phyloP scores from a whole-genome alignment of 2,113 vertebrate genomes.

The Calypte anna region DNA sequence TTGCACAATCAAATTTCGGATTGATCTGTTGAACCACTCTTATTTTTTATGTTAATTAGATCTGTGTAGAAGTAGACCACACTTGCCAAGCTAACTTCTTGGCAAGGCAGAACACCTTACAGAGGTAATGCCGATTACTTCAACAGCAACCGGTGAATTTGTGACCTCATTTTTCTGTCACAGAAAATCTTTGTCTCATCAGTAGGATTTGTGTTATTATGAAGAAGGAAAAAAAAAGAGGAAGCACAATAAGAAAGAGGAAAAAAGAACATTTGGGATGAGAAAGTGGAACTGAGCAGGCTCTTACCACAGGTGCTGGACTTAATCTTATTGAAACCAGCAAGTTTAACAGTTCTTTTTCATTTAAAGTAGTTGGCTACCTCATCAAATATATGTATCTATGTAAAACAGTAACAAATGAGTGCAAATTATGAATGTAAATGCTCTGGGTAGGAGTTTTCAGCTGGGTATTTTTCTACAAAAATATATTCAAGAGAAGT shows the following conservation, averaged over 20 bases:
- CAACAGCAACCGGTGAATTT: not conserved
- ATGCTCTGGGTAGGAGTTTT: not conserved
- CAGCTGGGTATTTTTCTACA: not conserved
- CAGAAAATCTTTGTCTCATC: not conserved
- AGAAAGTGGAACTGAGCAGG: not conserved
- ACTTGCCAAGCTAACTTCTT: not conserved
- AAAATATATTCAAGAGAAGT: not conserved
- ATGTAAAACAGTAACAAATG: not conserved
- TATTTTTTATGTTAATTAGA: not conserved
- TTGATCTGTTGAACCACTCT: not conserved
- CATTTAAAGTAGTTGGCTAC: not conserved
- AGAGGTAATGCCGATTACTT: fast-evolving
- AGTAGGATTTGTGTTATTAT: not conserved
- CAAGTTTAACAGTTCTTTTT: not conserved
- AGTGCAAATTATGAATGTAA: not conserved
- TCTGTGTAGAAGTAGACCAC: not conserved
- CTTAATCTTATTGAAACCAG: not conserved
- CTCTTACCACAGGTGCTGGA: not conserved
- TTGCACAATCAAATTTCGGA: not conserved
- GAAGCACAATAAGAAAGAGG: not conserved
- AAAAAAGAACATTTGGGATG: not conserved
- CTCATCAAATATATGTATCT: not conserved
- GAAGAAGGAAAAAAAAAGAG: not conserved
- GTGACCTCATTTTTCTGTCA: not conserved
- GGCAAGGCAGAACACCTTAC: not conserved